A percentile compares a stretch with the other conserved stretches of the same genome.
phyloP scores from a whole-genome alignment of 2,888 invertebrate species.

The Sphaerophoria taeniata region DNA sequence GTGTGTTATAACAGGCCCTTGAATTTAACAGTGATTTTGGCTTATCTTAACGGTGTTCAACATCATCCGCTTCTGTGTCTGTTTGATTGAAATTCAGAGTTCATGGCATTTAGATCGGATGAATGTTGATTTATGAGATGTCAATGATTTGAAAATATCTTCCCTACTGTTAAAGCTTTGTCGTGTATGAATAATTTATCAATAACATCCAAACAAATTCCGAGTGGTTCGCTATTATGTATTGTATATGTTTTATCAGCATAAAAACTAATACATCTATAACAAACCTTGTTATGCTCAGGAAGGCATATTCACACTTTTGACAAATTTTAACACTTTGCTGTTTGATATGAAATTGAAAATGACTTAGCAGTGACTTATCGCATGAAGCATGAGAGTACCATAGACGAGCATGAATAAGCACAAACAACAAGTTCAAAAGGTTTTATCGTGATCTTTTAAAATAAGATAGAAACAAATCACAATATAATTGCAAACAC shows the following conservation, averaged over 20 bases:
- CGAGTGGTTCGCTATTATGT: not conserved
- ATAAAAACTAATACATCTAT: not conserved
- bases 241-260: not conserved
- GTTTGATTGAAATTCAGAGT: not conserved
- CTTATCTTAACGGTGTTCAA: not conserved
- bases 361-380: slow-evolving; percentile 1
- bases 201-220: not conserved
- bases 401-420: not conserved
- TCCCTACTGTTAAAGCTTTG: not conserved
- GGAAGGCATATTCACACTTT: slow-evolving; percentile 11
- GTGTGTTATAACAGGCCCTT: slow-evolving; percentile 32
- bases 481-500: not conserved
- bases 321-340: slow-evolving; percentile 1
- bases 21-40: slow-evolving; percentile 25
- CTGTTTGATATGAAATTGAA: slow-evolving; percentile 2
- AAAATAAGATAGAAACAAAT: slow-evolving; percentile 13
- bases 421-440: slow-evolving; percentile 43
- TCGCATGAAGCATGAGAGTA: not conserved
- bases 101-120: slow-evolving; percentile 2
- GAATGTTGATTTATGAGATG: slow-evolving; percentile 29
- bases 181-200: not conserved
- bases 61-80: not conserved
- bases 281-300: not conserved
- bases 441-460: slow-evolving; percentile 36
- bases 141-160: slow-evolving; percentile 22